Conservation (phyloP, 2,113 vertebrate genomes). For the human (Homo sapiens) region GRCh38 chr2:163722001-163722500, state of each 20-base stretch:
- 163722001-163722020: not conserved
- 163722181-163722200: not conserved
- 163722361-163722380: not conserved
- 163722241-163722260: not conserved
- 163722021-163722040: constrained; percentile 16
- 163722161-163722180: constrained; percentile 62
- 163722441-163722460: not conserved
- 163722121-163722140: constrained; percentile 64
- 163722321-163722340: not conserved
- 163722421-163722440: constrained; percentile 35
- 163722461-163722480: constrained; percentile 30
- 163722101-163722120: not conserved
- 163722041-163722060: constrained; percentile 46
- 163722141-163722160: constrained; percentile 69
- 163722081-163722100: constrained; percentile 48
- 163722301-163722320: not conserved
- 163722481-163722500: not conserved
- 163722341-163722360: not conserved
- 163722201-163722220: constrained; percentile 62
- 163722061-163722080: not conserved
- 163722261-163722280: not conserved
- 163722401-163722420: not conserved
- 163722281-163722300: not conserved
- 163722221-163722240: constrained; percentile 36
- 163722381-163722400: not conserved